Conservation (phyloP, 2,797 vertebrate species). For the Galago senegalensis region DNA sequence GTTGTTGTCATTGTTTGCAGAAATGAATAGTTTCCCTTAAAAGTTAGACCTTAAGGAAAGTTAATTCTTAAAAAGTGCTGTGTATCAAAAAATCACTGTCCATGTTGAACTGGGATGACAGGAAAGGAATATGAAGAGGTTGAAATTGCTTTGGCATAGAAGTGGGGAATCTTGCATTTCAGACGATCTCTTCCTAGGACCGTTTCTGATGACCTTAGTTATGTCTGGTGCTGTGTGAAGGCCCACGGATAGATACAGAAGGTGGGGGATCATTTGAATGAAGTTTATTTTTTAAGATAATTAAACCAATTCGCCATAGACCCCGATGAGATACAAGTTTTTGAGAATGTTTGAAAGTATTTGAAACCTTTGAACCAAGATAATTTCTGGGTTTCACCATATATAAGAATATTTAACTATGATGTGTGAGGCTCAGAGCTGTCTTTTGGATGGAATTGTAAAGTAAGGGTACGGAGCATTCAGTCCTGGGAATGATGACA, state of each 20-base stretch:
- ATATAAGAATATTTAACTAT: constrained; percentile 34
- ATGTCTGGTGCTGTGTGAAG: neutral
- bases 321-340: neutral
- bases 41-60: constrained; percentile 56
- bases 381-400: neutral
- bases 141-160: constrained; percentile 44
- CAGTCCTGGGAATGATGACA: too few species aligned
- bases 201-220: neutral
- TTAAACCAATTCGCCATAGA: neutral
- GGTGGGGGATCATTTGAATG: neutral
- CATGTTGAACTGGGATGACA: neutral
- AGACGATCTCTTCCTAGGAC: neutral
- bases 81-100: neutral
- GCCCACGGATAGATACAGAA: neutral
- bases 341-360: constrained; percentile 11
- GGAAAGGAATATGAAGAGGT: neutral
- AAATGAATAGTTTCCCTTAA: constrained; percentile 51
- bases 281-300: constrained; percentile 5
- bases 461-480: neutral
- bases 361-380: neutral
- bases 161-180: neutral
- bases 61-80: constrained; percentile 6
- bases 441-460: constrained; percentile 37
- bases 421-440: neutral
- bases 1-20: neutral